These are phyloP conservation scores for Campylomormyrus numenius DNA, from an alignment of 2,113 vertebrate genomes.

Conservation along the genomic window DNA sequence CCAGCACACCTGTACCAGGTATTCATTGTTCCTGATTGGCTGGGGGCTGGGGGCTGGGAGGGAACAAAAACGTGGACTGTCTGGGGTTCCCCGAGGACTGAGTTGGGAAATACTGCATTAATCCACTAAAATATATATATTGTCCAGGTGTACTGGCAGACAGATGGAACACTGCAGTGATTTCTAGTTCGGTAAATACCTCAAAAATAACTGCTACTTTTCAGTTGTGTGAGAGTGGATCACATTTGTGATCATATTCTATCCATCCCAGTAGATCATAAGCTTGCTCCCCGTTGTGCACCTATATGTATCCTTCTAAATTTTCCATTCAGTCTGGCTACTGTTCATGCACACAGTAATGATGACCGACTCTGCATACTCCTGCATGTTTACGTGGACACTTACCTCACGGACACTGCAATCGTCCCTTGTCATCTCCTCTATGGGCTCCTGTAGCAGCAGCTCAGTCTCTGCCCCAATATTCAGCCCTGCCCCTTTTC, in stretches of 20 bases:
- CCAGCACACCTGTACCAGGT: no score
- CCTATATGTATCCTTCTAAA: background rate
- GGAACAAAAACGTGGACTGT: no score
- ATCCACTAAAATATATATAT: background rate
- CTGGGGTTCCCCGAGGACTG: no score
- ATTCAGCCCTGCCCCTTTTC: slow-evolving; percentile 8
- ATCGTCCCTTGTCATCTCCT: slow-evolving; percentile 29
- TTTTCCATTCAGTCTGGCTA: background rate
- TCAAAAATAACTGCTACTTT: background rate
- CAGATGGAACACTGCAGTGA: background rate
- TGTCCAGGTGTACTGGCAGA: background rate
- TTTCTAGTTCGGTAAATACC: background rate
- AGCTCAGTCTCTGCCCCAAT: slow-evolving; percentile 38
- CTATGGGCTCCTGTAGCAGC: slow-evolving; percentile 30
- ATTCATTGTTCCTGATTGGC: no score
- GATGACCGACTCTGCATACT: background rate
- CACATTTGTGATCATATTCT: background rate
- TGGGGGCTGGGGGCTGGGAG: no score
- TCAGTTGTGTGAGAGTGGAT: background rate
- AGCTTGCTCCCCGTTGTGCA: background rate
- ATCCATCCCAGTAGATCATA: background rate
- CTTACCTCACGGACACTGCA: slow-evolving; percentile 44
- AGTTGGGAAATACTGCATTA: background rate
- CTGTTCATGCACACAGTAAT: background rate
- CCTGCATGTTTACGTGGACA: background rate